These are phyloP conservation scores for Dioctria linearis DNA, from an alignment of 2,888 invertebrate genomes.

Conservation along the genomic window DNA sequence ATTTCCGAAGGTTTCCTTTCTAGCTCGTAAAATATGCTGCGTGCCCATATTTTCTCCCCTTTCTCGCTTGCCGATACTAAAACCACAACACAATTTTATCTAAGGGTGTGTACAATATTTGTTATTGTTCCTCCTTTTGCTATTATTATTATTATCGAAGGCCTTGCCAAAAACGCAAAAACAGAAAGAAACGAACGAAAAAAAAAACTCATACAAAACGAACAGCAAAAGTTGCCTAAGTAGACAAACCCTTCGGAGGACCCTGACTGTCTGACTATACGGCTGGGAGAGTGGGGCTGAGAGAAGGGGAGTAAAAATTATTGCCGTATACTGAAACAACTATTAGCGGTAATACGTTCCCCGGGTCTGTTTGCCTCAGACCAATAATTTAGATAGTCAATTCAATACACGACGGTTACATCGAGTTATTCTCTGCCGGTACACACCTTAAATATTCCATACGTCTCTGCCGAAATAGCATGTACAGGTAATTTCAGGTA, in stretches of 20 bases:
- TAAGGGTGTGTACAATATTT: slow-evolving; percentile 55
- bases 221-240: slow-evolving; percentile 27
- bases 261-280: neutral
- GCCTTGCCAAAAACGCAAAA: slow-evolving; percentile 51
- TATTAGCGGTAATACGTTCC: slow-evolving; percentile 55
- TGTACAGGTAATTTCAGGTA: slow-evolving; percentile 57
- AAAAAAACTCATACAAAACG: slow-evolving; percentile 10
- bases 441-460: slow-evolving; percentile 58
- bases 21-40: slow-evolving; percentile 54
- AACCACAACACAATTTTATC: slow-evolving; percentile 43
- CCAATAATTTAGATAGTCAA: slow-evolving; percentile 54
- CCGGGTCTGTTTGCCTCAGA: slow-evolving; percentile 52
- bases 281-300: neutral
- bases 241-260: slow-evolving; percentile 53
- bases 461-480: slow-evolving; percentile 44
- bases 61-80: slow-evolving; percentile 37
- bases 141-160: slow-evolving; percentile 52
- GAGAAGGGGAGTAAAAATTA: slow-evolving; percentile 40
- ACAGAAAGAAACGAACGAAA: slow-evolving; percentile 27
- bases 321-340: slow-evolving; percentile 54
- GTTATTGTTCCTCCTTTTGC: slow-evolving; percentile 53
- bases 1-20: slow-evolving; percentile 32
- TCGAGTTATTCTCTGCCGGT: slow-evolving; percentile 48
- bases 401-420: slow-evolving; percentile 51
- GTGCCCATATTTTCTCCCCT: slow-evolving; percentile 52